These are phyloP conservation scores for Melangyna quadrimaculata DNA, from an alignment of 2,888 invertebrate genomes.

Conservation along the genomic window DNA sequence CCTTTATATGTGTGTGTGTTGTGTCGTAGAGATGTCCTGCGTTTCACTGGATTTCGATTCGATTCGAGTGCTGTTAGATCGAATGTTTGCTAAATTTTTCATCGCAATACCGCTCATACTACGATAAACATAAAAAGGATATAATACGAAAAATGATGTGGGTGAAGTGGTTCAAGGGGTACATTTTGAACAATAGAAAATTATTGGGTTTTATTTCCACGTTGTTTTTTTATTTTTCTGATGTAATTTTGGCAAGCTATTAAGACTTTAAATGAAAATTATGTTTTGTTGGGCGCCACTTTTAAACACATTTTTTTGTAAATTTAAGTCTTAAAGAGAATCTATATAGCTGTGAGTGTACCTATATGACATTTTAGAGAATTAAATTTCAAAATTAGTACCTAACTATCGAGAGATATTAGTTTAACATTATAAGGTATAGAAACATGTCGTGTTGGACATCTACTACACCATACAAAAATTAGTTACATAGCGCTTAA, in stretches of 20 bases:
- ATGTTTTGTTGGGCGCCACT: slow-evolving; percentile 1
- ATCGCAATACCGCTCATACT: background rate
- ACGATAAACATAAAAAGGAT: background rate
- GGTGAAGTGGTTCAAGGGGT: background rate
- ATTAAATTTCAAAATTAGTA: too few relatives aligned
- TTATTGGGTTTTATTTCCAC: background rate
- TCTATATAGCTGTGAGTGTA: too few relatives aligned
- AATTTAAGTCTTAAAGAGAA: background rate
- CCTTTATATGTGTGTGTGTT: slow-evolving; percentile 16
- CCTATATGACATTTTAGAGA: too few relatives aligned
- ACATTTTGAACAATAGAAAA: background rate
- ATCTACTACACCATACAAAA: too few relatives aligned
- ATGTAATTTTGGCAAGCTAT: background rate
- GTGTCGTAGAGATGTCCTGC: slow-evolving; percentile 58
- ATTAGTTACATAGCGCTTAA: too few relatives aligned
- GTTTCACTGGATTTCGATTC: slow-evolving; percentile 17
- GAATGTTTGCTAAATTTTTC: slow-evolving; percentile 42
- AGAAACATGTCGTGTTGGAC: too few relatives aligned
- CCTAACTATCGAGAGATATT: too few relatives aligned
- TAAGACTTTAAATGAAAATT: too few relatives aligned
- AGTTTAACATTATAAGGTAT: too few relatives aligned
- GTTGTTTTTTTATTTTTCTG: background rate
- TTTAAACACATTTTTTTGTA: background rate
- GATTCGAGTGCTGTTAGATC: slow-evolving; percentile 37
- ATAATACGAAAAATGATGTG: background rate